Percentiles rank a stretch among this genome's conserved stretches.
These are phyloP conservation scores for Carettochelys insculpta DNA, from an alignment of 2,113 vertebrate genomes.

Conservation along the genomic window DNA sequence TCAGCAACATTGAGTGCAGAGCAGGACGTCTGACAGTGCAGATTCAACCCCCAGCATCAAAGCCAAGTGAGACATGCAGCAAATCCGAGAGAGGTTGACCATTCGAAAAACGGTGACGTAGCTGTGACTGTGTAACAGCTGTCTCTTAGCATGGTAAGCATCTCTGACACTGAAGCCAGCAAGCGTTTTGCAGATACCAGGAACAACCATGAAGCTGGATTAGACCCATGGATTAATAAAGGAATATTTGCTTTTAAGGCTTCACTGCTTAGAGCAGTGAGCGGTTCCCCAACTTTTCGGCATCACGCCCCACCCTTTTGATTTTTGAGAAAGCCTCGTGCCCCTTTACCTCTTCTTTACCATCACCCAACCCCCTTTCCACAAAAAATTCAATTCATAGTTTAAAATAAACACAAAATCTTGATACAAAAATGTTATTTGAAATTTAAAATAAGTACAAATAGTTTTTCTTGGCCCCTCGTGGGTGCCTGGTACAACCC, in stretches of 20 bases:
- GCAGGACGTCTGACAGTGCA: background rate
- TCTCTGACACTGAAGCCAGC: background rate
- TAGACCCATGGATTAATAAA: background rate
- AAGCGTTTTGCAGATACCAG: background rate
- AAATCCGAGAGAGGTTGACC: background rate
- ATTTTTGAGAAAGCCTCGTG: no score
- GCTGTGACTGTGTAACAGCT: background rate
- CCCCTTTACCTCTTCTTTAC: no score
- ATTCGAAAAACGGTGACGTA: background rate
- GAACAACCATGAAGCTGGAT: background rate
- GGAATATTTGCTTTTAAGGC: background rate
- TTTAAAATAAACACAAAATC: no score
- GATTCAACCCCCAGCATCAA: background rate
- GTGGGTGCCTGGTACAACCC: no score
- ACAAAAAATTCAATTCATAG: no score
- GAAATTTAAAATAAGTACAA: no score
- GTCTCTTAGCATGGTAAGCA: background rate
- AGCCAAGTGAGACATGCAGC: background rate
- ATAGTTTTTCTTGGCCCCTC: no score
- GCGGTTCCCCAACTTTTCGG: no score
- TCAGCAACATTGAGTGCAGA: background rate
- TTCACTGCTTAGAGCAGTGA: background rate
- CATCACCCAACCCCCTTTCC: no score
- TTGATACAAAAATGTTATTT: no score
- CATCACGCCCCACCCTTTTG: no score